Base-by-base conservation (phyloP, 2,797 vertebrate species). In the Arrhamphus sclerolepis region DNA sequence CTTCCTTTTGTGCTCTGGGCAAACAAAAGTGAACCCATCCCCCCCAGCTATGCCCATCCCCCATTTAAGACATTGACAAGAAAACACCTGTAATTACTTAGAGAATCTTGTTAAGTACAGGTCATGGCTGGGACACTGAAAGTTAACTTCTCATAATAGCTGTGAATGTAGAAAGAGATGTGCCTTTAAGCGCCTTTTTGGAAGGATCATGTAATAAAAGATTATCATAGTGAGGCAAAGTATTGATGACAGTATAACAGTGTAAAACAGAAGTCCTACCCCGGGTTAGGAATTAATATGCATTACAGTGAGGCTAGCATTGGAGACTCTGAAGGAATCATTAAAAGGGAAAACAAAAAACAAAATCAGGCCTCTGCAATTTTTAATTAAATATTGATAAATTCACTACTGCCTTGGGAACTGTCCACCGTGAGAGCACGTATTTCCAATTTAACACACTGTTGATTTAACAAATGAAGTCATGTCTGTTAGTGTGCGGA, bases 311-410 rank as follows among this genome's bases (percentile, higher is more conserved):
- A 66, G 41, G 50, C 64, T 58, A 70, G 49, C 19, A 19, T 48
- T 31, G 46, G 43, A 56, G 55, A 67, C 52, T 67, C 56, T 72
- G 47, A 59, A 75, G 64, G 65, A 72, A 65, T 74, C 56, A 67
- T 42, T 58, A 50, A 75, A 39, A n/a, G n/a, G n/a, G n/a, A n/a
- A n/a, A n/a, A n/a, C n/a, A n/a, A 49, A 41, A 63, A 29, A 62
- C 63, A 67, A 31, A 66, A 46, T 38, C 46, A 54, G 34, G 44
- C 58, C 38, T 73, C 54, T 66, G 54, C 57, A 64, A 39, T 57
- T 74, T n/a, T 82, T 55, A 83, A 84, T 81, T 89, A 50, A 66
- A 71, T 66, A 56, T 62, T 20, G 44, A 62, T 67, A 49, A 63
- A 75, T 71, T 66, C 56, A 66, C 57, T 28, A 28, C 29, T 58